phyloP scores from a whole-genome alignment of 2,797 vertebrate genomes.

The Pangasius djambal region DNA sequence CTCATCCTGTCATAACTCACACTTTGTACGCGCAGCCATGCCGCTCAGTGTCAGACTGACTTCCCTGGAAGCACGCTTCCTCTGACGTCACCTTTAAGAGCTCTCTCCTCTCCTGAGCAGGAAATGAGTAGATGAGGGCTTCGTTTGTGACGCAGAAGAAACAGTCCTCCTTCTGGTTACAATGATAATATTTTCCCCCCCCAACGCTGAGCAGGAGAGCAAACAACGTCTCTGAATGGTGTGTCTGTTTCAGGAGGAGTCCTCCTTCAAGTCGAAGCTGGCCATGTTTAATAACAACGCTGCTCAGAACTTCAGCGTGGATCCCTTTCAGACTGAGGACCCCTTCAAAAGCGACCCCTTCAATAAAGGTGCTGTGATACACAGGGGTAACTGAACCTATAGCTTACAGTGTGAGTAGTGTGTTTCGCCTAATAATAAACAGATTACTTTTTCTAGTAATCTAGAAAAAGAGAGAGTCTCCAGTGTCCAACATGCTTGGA shows the following conservation, averaged over 20 bases:
- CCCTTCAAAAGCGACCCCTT: conserved; percentile 91
- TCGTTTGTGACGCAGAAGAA: conserved; percentile 27
- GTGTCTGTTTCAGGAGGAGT: conserved; percentile 79
- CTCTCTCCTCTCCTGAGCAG: conserved; percentile 20
- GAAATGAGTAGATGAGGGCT: conserved; percentile 47
- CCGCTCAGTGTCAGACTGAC: background rate
- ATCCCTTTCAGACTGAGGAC: conserved; percentile 94
- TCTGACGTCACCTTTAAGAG: conserved; percentile 37
- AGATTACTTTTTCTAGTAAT: background rate
- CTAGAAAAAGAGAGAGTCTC: no score
- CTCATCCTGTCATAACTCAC: background rate
- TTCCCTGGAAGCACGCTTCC: conserved; percentile 6
- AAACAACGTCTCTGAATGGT: conserved; percentile 53
- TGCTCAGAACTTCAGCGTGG: conserved; percentile 76
- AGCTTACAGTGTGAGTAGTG: background rate
- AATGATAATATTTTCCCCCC: conserved; percentile 50
- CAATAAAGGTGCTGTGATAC: conserved; percentile 74
- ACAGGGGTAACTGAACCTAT: background rate
- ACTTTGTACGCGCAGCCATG: background rate
- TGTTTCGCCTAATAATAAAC: background rate
- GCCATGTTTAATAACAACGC: conserved; percentile 83
- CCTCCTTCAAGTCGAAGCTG: conserved; percentile 85
- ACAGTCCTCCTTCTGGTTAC: conserved; percentile 42
- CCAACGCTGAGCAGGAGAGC: conserved; percentile 6
- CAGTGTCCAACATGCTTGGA: background rate